Percentiles rank a stretch among this genome's conserved stretches.
Conservation (phyloP, 2,888 invertebrate genomes). For the Noctua janthe region DNA sequence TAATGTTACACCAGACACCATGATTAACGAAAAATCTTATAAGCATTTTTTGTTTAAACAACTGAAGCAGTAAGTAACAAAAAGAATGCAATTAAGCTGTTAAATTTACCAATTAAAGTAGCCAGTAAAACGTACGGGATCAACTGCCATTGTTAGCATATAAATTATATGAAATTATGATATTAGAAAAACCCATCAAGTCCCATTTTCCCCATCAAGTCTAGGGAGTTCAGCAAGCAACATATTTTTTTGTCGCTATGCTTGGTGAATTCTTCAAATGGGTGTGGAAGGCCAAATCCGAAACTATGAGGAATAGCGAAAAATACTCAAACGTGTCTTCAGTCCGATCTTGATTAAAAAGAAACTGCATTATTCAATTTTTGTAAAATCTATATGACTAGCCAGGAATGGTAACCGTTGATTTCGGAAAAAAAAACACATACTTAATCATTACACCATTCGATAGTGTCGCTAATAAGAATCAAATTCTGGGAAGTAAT, state of each 20-base stretch:
- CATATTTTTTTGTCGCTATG: background rate
- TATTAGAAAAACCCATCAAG: too few species aligned
- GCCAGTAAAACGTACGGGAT: background rate
- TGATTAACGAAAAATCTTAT: conserved; percentile 1
- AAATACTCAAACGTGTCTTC: too few species aligned
- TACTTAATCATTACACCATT: too few species aligned
- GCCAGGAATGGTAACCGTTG: background rate
- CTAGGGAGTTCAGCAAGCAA: background rate
- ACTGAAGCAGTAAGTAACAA: background rate
- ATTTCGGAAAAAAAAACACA: background rate
- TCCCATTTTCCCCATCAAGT: background rate
- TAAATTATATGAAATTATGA: too few species aligned
- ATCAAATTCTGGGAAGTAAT: too few species aligned
- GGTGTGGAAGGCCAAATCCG: too few species aligned
- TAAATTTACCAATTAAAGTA: background rate
- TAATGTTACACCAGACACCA: background rate
- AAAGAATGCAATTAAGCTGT: background rate
- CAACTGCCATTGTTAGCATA: background rate
- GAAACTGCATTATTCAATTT: background rate
- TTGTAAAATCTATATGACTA: background rate
- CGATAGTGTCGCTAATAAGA: too few species aligned
- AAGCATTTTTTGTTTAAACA: background rate
- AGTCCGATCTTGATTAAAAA: too few species aligned
- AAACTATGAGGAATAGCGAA: too few species aligned
- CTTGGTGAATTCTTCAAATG: too few species aligned